A percentile compares a stretch with the other conserved stretches of the same genome.
These are phyloP conservation scores for Acrossocheilus wenchowensis DNA, from an alignment of 2,797 vertebrate genomes.

Conservation along the genomic window DNA sequence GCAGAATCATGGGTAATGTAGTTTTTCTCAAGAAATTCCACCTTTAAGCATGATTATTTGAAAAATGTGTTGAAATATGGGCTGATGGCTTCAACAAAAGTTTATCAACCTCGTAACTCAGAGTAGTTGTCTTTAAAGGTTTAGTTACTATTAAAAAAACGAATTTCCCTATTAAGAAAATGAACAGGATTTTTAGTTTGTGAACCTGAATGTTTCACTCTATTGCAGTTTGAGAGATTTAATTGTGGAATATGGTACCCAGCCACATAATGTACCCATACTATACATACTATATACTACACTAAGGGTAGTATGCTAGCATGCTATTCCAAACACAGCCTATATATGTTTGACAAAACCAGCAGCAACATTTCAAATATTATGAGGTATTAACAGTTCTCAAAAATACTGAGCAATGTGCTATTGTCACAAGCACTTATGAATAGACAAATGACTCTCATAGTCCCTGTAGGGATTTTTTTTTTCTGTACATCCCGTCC, in stretches of 20 bases:
- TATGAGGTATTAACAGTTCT: conserved; percentile 33
- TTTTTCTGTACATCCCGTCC: background rate
- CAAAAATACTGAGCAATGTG: conserved; percentile 34
- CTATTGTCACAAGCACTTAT: conserved; percentile 45
- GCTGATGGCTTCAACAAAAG: background rate
- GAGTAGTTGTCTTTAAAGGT: background rate
- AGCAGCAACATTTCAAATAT: background rate
- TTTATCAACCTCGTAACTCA: background rate
- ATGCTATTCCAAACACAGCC: background rate
- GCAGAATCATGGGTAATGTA: conserved; percentile 4
- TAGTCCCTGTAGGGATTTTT: background rate
- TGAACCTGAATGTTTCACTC: background rate
- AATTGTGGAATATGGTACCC: background rate
- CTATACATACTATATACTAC: background rate
- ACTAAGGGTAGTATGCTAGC: background rate
- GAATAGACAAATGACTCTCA: conserved; percentile 44
- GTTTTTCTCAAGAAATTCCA: background rate
- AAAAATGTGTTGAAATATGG: background rate
- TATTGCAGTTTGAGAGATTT: background rate
- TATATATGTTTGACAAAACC: background rate
- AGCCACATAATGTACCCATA: background rate
- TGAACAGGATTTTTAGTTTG: background rate
- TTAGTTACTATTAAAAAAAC: background rate
- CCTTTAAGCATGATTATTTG: background rate
- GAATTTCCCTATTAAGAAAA: background rate